Percentiles rank a stretch among this genome's conserved stretches.
Conservation (phyloP, 2,113 vertebrate species). For the Parus major region DNA sequence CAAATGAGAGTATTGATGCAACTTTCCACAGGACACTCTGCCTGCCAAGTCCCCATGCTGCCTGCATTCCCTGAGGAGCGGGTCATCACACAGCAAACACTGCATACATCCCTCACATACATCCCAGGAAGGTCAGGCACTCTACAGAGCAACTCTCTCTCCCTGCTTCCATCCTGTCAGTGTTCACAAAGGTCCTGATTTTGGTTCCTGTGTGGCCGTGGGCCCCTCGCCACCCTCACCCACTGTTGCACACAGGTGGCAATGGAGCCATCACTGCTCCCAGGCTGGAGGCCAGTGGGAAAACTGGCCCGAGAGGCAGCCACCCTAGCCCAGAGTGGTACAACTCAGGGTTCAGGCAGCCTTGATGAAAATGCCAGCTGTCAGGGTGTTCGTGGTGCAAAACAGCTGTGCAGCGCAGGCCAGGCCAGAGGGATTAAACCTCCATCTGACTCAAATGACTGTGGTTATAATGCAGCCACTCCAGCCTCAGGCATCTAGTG, state of each 20-base stretch:
- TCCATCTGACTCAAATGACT: neutral
- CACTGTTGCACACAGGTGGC: neutral
- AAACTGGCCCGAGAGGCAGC: neutral
- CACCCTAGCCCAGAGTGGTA: fast-evolving
- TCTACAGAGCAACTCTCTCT: neutral
- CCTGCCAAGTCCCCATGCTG: fast-evolving
- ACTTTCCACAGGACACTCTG: fast-evolving
- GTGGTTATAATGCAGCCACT: neutral
- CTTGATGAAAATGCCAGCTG: neutral
- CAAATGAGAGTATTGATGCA: neutral
- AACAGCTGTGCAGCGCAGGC: neutral
- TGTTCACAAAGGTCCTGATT: neutral
- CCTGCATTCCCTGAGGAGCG: neutral
- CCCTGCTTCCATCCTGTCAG: neutral
- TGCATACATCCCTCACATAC: fast-evolving
- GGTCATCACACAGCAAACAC: fast-evolving
- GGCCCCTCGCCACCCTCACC: fast-evolving
- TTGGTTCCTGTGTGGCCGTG: neutral
- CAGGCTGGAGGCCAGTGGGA: fast-evolving
- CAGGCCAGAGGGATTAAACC: neutral
- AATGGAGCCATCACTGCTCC: neutral
- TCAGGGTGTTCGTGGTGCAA: neutral
- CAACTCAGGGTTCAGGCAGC: fast-evolving
- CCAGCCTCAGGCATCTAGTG: too few relatives aligned
- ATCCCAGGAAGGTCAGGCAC: neutral